These are phyloP conservation scores for Oryctolagus cuniculus DNA, from an alignment of 2,113 vertebrate genomes.

Conservation along the genomic window DNA sequence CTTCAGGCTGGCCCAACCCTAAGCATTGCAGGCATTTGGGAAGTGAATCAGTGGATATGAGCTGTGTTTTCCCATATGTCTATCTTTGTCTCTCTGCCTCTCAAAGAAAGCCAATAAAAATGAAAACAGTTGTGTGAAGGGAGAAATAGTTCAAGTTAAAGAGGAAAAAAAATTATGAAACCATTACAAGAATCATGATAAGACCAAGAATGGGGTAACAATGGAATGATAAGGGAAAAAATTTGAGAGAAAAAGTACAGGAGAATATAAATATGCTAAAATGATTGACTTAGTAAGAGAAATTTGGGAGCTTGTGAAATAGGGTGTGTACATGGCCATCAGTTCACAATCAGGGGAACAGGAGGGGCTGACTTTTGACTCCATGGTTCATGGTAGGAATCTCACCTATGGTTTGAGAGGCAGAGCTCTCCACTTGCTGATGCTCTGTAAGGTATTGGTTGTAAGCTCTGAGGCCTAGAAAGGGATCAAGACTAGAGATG, in stretches of 20 bases:
- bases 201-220: not conserved
- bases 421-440: not conserved
- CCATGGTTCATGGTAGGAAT: fast-evolving
- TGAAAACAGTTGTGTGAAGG: too few relatives aligned
- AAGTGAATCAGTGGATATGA: too few relatives aligned
- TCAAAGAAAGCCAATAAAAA: too few relatives aligned
- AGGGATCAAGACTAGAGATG: not conserved
- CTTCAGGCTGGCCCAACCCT: too few relatives aligned
- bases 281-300: not conserved
- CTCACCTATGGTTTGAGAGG: fast-evolving
- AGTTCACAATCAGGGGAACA: fast-evolving
- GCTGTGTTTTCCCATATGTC: too few relatives aligned
- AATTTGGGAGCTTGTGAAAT: not conserved
- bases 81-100: too few relatives aligned
- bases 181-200: not conserved
- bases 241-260: not conserved
- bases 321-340: fast-evolving
- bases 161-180: not conserved
- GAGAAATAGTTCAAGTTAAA: not conserved
- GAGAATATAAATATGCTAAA: fast-evolving
- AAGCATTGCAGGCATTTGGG: too few relatives aligned
- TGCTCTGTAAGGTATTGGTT: not conserved
- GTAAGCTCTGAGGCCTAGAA: not conserved
- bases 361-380: not conserved
- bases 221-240: not conserved